phyloP scores from a whole-genome alignment of 2,888 invertebrate genomes.

The Panopea generosa region DNA sequence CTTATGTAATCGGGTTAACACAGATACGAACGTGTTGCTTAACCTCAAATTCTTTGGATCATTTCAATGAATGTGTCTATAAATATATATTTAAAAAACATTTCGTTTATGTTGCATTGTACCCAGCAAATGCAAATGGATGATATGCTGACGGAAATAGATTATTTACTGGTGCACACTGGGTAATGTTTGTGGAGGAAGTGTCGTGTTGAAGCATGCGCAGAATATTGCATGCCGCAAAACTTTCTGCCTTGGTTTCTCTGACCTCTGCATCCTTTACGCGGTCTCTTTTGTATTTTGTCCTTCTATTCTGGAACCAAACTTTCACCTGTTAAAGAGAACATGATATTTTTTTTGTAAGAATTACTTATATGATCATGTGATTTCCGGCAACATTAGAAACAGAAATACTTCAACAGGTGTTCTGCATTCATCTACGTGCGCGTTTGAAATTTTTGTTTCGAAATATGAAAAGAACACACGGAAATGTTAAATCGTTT shows the following conservation, averaged over 20 bases:
- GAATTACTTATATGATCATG: background rate
- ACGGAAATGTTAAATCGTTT: too few species aligned
- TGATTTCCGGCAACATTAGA: background rate
- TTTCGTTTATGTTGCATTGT: constrained; percentile 48
- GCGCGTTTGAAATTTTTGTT: too few species aligned
- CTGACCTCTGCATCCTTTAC: constrained; percentile 72
- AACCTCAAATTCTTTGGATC: too few species aligned
- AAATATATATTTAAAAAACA: too few species aligned
- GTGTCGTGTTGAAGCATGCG: constrained; percentile 71
- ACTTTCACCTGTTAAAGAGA: constrained; percentile 90
- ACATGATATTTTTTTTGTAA: too few species aligned
- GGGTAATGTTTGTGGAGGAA: constrained; percentile 30
- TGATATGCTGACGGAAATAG: constrained; percentile 49
- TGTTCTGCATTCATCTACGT: too few species aligned
- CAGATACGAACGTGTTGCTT: too few species aligned
- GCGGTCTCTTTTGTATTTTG: constrained; percentile 92
- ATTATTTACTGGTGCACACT: constrained; percentile 45
- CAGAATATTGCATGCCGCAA: constrained; percentile 75
- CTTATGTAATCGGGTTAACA: too few species aligned
- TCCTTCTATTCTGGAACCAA: constrained; percentile 98
- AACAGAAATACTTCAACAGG: too few species aligned
- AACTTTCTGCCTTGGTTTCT: constrained; percentile 75
- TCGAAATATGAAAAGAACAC: too few species aligned
- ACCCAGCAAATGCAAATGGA: constrained; percentile 58
- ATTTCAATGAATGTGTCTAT: too few species aligned